Conservation (phyloP, 2,888 invertebrate species). For the Drosophila nr. medialis region DNA sequence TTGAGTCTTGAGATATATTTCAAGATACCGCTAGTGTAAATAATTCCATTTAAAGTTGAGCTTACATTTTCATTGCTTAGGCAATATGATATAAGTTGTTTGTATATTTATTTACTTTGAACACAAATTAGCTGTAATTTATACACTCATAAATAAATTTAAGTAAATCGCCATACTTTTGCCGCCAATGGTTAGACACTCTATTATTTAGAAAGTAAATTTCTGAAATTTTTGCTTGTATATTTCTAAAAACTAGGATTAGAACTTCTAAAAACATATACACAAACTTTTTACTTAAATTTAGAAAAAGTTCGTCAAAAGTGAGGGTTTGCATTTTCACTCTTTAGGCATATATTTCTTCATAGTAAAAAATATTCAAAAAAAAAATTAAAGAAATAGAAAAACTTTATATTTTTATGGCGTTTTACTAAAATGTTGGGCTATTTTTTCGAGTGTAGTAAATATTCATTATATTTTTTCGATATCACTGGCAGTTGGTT, state of each 20-base stretch:
- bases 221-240: neutral
- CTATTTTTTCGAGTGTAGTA: neutral
- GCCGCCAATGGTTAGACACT: neutral
- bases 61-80: neutral
- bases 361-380: too few relatives aligned
- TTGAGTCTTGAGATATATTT: constrained; percentile 26
- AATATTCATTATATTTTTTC: neutral
- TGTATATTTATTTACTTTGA: neutral
- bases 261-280: neutral
- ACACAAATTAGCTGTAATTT: neutral
- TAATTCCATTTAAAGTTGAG: constrained; percentile 1
- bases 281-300: neutral
- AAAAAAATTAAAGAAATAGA: too few relatives aligned
- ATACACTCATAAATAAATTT: neutral
- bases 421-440: neutral
- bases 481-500: constrained; percentile 17
- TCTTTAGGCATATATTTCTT: too few relatives aligned
- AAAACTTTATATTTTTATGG: neutral
- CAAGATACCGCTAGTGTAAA: constrained; percentile 26
- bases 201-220: neutral
- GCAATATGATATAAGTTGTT: neutral
- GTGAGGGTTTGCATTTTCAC: too few relatives aligned
- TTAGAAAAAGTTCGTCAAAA: too few relatives aligned
- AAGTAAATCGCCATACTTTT: neutral
- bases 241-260: neutral